These are phyloP conservation scores for western clawed frog (Xenopus tropicalis) DNA, from an alignment of 2,113 vertebrate genomes.

Conservation along the genomic window UCB_Xtro_10.0 CM004449.2:81640501-81641000, in stretches of 20 bases:
- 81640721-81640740: no score
- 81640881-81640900: no score
- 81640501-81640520: no score
- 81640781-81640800: not conserved
- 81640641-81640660: not conserved
- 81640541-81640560: no score
- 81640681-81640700: constrained; percentile 4
- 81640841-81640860: not conserved
- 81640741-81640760: not conserved
- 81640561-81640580: not conserved
- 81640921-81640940: no score
- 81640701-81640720: not conserved
- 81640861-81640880: no score
- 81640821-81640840: not conserved
- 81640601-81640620: constrained; percentile 9
- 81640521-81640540: no score
- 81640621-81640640: constrained; percentile 16
- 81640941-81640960: no score
- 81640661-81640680: not conserved
- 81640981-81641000: no score
- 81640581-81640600: not conserved
- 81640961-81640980: no score
- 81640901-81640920: no score
- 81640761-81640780: not conserved
- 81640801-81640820: not conserved